phyloP scores from a whole-genome alignment of 2,113 vertebrate species.

The Aspidoscelis tigris region DNA sequence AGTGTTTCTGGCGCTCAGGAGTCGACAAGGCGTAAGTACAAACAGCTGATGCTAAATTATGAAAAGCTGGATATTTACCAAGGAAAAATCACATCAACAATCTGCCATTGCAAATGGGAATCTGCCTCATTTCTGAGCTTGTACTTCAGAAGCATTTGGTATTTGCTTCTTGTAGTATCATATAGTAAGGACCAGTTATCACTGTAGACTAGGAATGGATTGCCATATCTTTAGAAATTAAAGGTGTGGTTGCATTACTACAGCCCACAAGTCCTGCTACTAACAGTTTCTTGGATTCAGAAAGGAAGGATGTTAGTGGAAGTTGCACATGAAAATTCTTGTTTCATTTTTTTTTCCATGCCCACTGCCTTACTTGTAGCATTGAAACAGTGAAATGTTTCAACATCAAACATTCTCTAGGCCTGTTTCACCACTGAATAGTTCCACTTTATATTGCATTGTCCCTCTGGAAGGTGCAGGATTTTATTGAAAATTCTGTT shows the following conservation, averaged over 20 bases:
- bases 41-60: constrained; percentile 10
- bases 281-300: neutral
- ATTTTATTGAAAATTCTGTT: neutral
- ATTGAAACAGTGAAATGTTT: neutral
- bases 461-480: neutral
- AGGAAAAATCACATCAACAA: neutral
- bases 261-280: neutral
- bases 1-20: constrained; percentile 11
- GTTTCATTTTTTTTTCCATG: neutral
- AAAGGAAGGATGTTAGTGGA: neutral
- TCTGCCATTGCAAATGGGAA: neutral
- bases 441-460: neutral
- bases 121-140: neutral
- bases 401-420: neutral
- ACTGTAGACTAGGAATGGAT: neutral
- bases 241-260: neutral
- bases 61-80: constrained; percentile 16
- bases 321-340: neutral
- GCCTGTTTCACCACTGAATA: neutral
- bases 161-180: neutral
- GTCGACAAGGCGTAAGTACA: constrained; percentile 29
- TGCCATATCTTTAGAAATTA: constrained; percentile 10
- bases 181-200: constrained; percentile 4
- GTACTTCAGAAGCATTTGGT: neutral
- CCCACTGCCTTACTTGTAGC: neutral